Base-by-base conservation (phyloP, 1,140 invertebrate species). In the Drosophila albomicans region DNA sequence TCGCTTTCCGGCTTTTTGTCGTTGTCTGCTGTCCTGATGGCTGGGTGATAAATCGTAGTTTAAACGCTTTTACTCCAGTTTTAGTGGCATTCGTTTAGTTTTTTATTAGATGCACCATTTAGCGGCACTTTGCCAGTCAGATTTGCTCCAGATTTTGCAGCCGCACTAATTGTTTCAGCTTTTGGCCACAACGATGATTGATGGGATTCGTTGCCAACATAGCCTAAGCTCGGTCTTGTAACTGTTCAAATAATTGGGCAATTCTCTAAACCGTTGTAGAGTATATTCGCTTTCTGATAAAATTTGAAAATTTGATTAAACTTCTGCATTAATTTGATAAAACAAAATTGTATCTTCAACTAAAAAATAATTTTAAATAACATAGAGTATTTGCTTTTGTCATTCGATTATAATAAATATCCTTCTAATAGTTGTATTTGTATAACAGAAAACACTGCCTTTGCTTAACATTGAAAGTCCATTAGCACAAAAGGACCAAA, bases 71-170 rank as follows among this genome's bases (percentile, higher is more conserved):
- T 75, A 78, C 84, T 88, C 61, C 80, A 88, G 69, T 88, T 87
- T 87, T 87, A 88, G 84, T 88, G 74, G 73, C 78, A 78, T 78
- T 61, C 85, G 84, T 89, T 87, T 88, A 87, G 84, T 87, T 87
- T 77, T 87, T 80, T 88, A 87, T 88, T 87, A 87, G 84, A 78
- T 78, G 80, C 82, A 58, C 69, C 80, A 73, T 88, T 87, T 84
- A 88, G 81, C 69, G 64, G 66, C 79, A 66, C 75, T 82, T 87
- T 79, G 70, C 65, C 70, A 79, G 62, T 62, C 72, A 80, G 77
- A 77, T 74, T 76, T 68, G 28, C 61, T 79, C 65, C 65, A 66
- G 71, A 70, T 71, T 75, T 66, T 38, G 35, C 7, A 65, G 63
- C 57, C 62, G 45, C 73, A 85, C 74, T 76, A 79, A 79, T 87